Conservation (phyloP, 2,888 invertebrate species). For the Agriopis leucophaearia region DNA sequence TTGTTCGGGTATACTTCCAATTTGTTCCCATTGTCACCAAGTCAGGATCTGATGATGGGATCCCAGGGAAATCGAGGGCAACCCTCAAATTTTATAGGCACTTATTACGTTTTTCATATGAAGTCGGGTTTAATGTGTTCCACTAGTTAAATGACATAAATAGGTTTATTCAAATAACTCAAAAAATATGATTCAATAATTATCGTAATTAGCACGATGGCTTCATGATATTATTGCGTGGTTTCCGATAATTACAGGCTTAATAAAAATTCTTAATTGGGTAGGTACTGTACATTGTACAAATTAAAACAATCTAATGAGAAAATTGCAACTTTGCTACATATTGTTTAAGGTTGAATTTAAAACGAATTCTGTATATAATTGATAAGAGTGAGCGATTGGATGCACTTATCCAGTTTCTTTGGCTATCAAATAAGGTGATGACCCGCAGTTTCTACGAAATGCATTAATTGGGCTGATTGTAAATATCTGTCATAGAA, state of each 20-base stretch:
- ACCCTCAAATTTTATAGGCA: no score
- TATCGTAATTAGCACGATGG: not conserved
- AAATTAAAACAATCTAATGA: not conserved
- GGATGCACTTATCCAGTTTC: constrained; percentile 16
- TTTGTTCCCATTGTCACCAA: no score
- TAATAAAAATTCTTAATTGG: constrained; percentile 5
- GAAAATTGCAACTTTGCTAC: not conserved
- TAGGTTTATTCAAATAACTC: no score
- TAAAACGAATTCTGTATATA: not conserved
- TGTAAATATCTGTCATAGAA: not conserved
- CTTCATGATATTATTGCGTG: constrained; percentile 7
- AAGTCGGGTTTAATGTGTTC: no score
- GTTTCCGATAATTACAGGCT: constrained; percentile 3
- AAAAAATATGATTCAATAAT: no score
- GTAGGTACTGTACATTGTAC: not conserved
- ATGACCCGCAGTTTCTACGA: constrained; percentile 30
- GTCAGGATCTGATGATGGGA: no score
- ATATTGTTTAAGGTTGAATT: not conserved
- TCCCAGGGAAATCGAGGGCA: no score
- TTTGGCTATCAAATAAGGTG: constrained; percentile 32
- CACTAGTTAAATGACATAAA: no score
- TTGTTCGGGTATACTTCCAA: no score
- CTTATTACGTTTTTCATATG: no score
- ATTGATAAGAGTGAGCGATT: not conserved
- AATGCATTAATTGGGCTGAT: constrained; percentile 10